Percentiles rank a stretch among this genome's conserved stretches.
Conservation (phyloP, 2,797 vertebrate species). For the Gallinago nigripennis region DNA sequence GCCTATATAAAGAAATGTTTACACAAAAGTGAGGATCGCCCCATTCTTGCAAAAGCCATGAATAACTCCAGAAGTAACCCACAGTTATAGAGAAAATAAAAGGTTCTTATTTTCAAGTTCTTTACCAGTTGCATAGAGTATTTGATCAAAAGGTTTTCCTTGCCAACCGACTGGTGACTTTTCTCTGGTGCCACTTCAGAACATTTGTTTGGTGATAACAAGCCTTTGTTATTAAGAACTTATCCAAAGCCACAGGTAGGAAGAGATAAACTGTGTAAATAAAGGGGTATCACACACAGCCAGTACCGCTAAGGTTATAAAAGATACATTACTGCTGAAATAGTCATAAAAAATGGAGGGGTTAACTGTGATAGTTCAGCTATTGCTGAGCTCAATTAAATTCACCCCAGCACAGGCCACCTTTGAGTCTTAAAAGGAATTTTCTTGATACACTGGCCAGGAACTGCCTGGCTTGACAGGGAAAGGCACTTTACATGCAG, state of each 20-base stretch:
- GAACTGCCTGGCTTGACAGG: background rate
- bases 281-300: background rate
- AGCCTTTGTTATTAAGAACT: slow-evolving; percentile 24
- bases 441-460: background rate
- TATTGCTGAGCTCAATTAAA: background rate
- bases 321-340: background rate
- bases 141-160: background rate
- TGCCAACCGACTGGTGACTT: background rate
- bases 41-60: background rate
- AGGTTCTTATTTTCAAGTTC: background rate
- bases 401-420: background rate
- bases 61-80: background rate
- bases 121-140: background rate
- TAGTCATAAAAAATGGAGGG: background rate
- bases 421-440: background rate
- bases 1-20: background rate
- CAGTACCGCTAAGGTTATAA: background rate
- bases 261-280: slow-evolving; percentile 61
- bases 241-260: slow-evolving; percentile 32
- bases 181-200: background rate
- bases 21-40: background rate
- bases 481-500: background rate
- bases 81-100: background rate
- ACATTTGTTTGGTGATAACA: slow-evolving; percentile 26
- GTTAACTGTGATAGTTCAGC: background rate